phyloP scores from a whole-genome alignment of 2,888 invertebrate genomes.

The Mesoligia furuncula region DNA sequence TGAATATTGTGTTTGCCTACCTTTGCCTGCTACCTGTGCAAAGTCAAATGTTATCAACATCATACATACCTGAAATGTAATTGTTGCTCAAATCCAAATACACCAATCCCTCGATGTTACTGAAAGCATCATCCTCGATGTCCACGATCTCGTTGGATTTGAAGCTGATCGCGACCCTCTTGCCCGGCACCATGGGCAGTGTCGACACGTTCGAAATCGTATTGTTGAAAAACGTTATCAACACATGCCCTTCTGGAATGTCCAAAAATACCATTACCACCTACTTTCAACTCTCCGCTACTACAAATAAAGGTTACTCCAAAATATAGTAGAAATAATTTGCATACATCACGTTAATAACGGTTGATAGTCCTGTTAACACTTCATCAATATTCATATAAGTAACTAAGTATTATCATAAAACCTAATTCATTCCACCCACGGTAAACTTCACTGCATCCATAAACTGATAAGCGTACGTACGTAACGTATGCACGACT shows the following conservation, averaged over 20 bases:
- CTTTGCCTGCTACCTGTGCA: slow-evolving; percentile 9
- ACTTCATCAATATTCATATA: slow-evolving; percentile 63
- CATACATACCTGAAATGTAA: slow-evolving; percentile 85
- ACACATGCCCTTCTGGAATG: slow-evolving; percentile 84
- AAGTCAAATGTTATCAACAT: slow-evolving; percentile 6
- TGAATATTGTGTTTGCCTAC: slow-evolving; percentile 31
- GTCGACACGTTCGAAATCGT: slow-evolving; percentile 86
- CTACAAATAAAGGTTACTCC: slow-evolving; percentile 17
- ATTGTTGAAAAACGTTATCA: slow-evolving; percentile 91
- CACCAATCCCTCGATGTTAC: slow-evolving; percentile 85
- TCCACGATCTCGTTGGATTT: slow-evolving; percentile 88
- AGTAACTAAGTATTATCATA: slow-evolving; percentile 54
- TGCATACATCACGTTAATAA: slow-evolving; percentile 48
- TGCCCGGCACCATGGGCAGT: slow-evolving; percentile 84
- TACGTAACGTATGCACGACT: slow-evolving; percentile 37
- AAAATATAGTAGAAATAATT: slow-evolving; percentile 31
- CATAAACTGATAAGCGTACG: slow-evolving; percentile 26
- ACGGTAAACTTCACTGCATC: slow-evolving; percentile 51
- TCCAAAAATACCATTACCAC: slow-evolving; percentile 31
- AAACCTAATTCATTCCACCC: slow-evolving; percentile 53
- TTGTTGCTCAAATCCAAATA: slow-evolving; percentile 91
- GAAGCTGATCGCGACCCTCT: slow-evolving; percentile 87
- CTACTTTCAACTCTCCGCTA: slow-evolving; percentile 23
- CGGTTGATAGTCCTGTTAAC: slow-evolving; percentile 49
- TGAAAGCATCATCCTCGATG: slow-evolving; percentile 88